Evolutionary conservation across 2,888 invertebrate genomes (phyloP), one percentile per base, ranked within the genome.

Genomic region (Dorcus parallelipipedus): DNA sequence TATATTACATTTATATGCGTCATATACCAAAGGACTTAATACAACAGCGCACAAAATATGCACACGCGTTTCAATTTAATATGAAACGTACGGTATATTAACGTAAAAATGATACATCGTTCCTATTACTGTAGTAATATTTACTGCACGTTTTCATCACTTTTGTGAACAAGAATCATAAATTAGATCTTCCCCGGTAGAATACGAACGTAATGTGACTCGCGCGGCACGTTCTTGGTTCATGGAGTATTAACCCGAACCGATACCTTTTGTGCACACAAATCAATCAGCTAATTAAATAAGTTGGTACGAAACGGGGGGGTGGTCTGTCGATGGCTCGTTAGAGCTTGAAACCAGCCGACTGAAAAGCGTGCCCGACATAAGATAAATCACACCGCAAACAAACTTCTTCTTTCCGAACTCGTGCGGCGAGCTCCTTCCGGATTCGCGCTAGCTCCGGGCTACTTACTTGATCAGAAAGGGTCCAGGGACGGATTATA

Each of bases 361-460:
- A 45, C n/a, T 45, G 45, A 45, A 45, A 45, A 45, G 45, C 26
- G 45, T 20, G 20, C 45, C 45, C 9, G 45, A 9, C 45, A 23
- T 10, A 45, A 67, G 64, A 67, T 65, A 64, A 64, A 67, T 67
- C 67, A 63, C 65, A 65, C 57, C 57, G 62, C 58, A 67, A 64
- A 64, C 64, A 64, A 67, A 67, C 62, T 63, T 63, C 56, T 63
- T 64, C 60, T 45, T 48, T 54, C 48, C 43, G 47, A 58, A 58
- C 43, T 52, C 53, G 43, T 41, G 49, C 54, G 41, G 33, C 45
- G 47, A 42, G 42, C 40, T 45, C 43, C 47, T 38, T 45, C 33
- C 51, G 47, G 51, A 39, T 52, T 54, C 58, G 50, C 48, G 54
- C 55, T 61, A 54, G 61, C 61, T 58, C 50, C 55, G 53, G 65